Conservation (phyloP, 2,888 invertebrate genomes). For the Clitarchus hookeri region DNA sequence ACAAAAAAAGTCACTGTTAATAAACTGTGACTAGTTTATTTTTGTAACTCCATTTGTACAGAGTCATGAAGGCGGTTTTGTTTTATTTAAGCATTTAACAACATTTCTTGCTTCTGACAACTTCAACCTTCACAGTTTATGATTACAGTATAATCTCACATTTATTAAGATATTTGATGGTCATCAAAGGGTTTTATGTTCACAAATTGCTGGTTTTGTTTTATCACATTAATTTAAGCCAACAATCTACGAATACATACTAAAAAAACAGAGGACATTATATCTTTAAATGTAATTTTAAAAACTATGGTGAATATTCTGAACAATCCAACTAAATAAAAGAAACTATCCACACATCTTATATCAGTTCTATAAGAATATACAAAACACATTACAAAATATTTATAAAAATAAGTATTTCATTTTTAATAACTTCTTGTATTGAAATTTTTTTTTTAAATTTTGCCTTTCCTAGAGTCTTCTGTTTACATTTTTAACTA, state of each 20-base stretch:
- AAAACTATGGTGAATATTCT: neutral
- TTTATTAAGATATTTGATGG: neutral
- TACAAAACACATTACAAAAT: no score
- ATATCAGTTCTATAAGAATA: no score
- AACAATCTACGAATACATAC: neutral
- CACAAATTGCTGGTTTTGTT: neutral
- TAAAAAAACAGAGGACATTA: neutral
- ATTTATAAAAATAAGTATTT: no score
- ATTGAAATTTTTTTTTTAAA: no score
- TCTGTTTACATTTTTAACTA: no score
- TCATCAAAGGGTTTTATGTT: neutral
- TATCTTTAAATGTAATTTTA: neutral
- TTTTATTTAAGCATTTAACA: neutral
- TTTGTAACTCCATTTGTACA: neutral
- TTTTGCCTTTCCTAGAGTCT: no score
- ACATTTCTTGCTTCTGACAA: neutral
- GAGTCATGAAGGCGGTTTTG: neutral
- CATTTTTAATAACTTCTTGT: no score
- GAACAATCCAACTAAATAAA: neutral
- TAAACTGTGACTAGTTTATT: neutral
- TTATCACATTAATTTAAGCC: neutral
- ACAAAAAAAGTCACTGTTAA: neutral
- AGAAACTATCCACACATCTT: no score
- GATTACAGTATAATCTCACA: neutral
- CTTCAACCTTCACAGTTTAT: neutral